These are phyloP conservation scores for Eupithecia centaureata DNA, from an alignment of 2,888 invertebrate genomes.

Conservation along the genomic window DNA sequence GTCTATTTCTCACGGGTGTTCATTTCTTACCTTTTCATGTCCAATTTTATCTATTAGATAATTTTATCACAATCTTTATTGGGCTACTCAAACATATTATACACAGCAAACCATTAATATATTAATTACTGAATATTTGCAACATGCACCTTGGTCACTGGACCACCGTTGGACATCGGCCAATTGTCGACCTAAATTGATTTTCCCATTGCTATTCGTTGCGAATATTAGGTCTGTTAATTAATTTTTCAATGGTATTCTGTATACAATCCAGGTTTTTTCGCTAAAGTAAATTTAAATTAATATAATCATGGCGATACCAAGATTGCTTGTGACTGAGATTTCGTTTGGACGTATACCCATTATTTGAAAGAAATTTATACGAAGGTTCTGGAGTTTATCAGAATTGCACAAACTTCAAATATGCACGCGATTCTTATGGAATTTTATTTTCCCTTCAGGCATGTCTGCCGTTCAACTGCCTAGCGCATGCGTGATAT, in stretches of 20 bases:
- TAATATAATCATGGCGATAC: no score
- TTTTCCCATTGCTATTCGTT: constrained; percentile 26
- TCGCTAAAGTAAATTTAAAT: no score
- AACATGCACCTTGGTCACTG: constrained; percentile 21
- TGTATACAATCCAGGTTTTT: no score
- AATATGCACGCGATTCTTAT: constrained; percentile 41
- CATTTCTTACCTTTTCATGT: not conserved
- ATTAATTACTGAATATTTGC: not conserved
- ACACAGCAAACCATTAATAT: not conserved
- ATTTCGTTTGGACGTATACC: not conserved
- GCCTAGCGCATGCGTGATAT: constrained; percentile 59
- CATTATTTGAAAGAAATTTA: not conserved
- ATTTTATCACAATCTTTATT: not conserved
- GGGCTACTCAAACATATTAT: not conserved
- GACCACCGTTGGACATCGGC: constrained; percentile 24
- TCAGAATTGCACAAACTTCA: constrained; percentile 14
- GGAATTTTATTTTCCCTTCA: constrained; percentile 60
- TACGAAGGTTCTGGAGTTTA: not conserved
- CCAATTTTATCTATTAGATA: not conserved
- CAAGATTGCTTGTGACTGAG: not conserved
- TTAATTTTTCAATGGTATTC: constrained; percentile 19
- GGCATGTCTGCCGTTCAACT: constrained; percentile 62
- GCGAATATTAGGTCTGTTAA: constrained; percentile 25
- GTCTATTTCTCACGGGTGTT: no score
- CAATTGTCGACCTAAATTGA: constrained; percentile 30